These are phyloP conservation scores for Podiceps cristatus DNA, from an alignment of 2,113 vertebrate genomes.

Conservation along the genomic window DNA sequence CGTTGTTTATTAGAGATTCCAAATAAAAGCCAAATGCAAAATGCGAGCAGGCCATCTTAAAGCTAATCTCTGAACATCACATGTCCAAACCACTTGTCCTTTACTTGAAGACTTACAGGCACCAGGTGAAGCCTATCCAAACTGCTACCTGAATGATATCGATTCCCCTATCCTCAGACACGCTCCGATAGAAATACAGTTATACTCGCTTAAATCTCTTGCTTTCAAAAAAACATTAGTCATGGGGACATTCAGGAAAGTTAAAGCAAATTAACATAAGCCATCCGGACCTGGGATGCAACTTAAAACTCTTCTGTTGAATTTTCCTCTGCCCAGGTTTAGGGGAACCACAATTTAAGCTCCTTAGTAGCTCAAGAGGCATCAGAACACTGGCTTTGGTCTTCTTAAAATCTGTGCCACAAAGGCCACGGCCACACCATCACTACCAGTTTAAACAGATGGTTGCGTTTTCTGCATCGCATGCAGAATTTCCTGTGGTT, in stretches of 20 bases:
- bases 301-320: neutral
- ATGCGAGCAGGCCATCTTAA: accelerated
- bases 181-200: neutral
- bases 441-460: accelerated
- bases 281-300: neutral
- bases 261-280: neutral
- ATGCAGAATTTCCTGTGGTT: too few species aligned
- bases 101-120: neutral
- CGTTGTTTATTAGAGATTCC: neutral
- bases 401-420: neutral
- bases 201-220: neutral
- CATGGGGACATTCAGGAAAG: neutral
- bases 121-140: neutral
- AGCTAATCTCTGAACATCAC: neutral
- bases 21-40: neutral
- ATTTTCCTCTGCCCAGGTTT: neutral
- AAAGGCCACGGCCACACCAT: neutral
- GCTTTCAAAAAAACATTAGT: neutral
- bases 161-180: neutral
- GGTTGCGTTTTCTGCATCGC: neutral
- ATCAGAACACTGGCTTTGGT: neutral
- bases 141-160: neutral
- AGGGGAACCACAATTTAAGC: neutral
- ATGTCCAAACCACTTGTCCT: neutral
- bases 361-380: neutral